Conservation (phyloP, 2,113 vertebrate species). For the Triplophysa dalaica region DNA sequence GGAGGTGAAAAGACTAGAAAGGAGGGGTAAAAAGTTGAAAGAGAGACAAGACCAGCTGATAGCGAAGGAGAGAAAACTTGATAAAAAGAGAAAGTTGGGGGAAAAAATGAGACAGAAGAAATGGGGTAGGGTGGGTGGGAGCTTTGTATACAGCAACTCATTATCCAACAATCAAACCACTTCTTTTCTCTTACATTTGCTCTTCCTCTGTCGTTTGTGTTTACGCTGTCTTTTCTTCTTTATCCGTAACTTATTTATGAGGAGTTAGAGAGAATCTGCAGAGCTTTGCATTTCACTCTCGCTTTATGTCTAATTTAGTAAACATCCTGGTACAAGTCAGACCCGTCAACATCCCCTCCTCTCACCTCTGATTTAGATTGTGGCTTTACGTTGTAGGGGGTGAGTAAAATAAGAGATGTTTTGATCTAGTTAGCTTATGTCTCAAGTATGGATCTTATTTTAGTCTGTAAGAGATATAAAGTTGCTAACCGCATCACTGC, state of each 20-base stretch:
- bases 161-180: slow-evolving; percentile 71
- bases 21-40: slow-evolving; percentile 38
- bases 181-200: slow-evolving; percentile 45
- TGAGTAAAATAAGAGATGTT: slow-evolving; percentile 41
- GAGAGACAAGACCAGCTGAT: slow-evolving; percentile 50
- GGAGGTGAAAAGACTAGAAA: slow-evolving; percentile 48
- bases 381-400: slow-evolving; percentile 41
- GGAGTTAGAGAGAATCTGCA: slow-evolving; percentile 73
- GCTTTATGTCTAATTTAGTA: slow-evolving; percentile 80
- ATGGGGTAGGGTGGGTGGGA: slow-evolving; percentile 54
- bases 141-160: slow-evolving; percentile 61
- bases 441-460: slow-evolving; percentile 38
- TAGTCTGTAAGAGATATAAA: slow-evolving; percentile 26
- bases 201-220: slow-evolving; percentile 48
- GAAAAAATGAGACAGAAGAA: slow-evolving; percentile 44
- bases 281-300: slow-evolving; percentile 61
- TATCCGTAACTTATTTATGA: slow-evolving; percentile 76
- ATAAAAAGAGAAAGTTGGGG: slow-evolving; percentile 58
- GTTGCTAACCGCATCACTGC: slow-evolving; percentile 35
- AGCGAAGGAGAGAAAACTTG: slow-evolving; percentile 58
- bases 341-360: slow-evolving; percentile 55
- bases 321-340: slow-evolving; percentile 74
- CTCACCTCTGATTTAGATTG: slow-evolving; percentile 42
- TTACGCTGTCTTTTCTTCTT: slow-evolving; percentile 64
- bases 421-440: slow-evolving; percentile 35